Evolutionary conservation across 2,888 invertebrate genomes (phyloP).

Genomic region (Euplagia quadripunctaria): DNA sequence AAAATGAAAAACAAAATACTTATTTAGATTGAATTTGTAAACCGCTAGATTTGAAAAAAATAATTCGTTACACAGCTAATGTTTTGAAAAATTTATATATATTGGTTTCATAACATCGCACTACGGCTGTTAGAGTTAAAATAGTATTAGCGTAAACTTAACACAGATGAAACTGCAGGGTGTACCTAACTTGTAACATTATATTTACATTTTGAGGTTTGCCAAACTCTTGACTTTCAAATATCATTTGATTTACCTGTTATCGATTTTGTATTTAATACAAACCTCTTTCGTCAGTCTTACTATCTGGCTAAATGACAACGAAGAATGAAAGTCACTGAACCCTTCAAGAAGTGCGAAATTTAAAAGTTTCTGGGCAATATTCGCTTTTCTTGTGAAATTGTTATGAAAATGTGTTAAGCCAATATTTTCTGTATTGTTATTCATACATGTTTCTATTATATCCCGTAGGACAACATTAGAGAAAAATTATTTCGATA

Average conservation of each 20-base stretch:
- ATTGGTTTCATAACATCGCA: too few relatives aligned
- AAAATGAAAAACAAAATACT: too few relatives aligned
- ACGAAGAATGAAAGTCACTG: neutral
- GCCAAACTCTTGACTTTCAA: conserved; percentile 37
- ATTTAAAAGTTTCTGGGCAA: neutral
- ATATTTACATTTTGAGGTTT: conserved; percentile 17
- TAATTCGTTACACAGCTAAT: too few relatives aligned
- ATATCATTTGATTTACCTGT: conserved; percentile 44
- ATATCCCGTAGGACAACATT: too few relatives aligned
- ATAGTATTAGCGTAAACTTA: neutral
- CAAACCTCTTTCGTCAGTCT: conserved; percentile 13
- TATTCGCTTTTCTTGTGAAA: neutral
- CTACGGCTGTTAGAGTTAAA: too few relatives aligned
- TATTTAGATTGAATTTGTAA: too few relatives aligned
- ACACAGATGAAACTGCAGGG: neutral
- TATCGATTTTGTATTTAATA: conserved; percentile 44
- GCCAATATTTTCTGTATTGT: too few relatives aligned
- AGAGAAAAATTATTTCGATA: too few relatives aligned
- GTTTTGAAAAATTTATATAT: too few relatives aligned
- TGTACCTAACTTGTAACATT: neutral
- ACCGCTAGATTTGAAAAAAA: too few relatives aligned
- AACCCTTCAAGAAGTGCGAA: neutral
- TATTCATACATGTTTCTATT: too few relatives aligned
- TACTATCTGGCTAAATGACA: neutral
- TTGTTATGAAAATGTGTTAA: too few relatives aligned